Percentiles rank a stretch among this genome's conserved stretches.
Conservation (phyloP, 1,140 invertebrate species). For the Chlorops oryzae region DNA sequence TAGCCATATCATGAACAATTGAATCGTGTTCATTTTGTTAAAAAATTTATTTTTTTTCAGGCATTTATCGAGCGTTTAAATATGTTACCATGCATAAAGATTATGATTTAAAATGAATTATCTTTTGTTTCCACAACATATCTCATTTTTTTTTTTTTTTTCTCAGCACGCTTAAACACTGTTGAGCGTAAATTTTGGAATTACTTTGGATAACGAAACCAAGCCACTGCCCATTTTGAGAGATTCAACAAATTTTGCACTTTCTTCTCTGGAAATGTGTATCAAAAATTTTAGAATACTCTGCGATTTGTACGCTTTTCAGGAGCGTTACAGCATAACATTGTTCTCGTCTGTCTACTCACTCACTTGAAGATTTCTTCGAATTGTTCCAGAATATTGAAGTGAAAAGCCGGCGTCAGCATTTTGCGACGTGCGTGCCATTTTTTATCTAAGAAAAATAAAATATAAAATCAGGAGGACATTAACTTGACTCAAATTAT, state of each 20-base stretch:
- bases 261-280: constrained; percentile 10
- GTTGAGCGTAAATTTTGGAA: constrained; percentile 14
- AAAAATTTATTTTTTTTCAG: no score
- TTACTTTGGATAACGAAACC: constrained; percentile 7
- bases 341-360: no score
- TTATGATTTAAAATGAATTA: no score
- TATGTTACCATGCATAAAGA: no score
- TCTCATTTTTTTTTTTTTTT: no score
- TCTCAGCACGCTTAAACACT: no score
- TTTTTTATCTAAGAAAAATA: constrained; percentile 56
- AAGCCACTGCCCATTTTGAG: not conserved
- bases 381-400: constrained; percentile 77
- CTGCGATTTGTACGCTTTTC: not conserved
- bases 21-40: no score
- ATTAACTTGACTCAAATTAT: no score
- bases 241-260: constrained; percentile 13
- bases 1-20: no score
- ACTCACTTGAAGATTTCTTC: constrained; percentile 61
- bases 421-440: constrained; percentile 75
- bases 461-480: no score
- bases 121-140: no score
- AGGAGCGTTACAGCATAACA: constrained; percentile 1
- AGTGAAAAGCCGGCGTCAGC: constrained; percentile 85
- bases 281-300: not conserved
- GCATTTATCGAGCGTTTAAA: no score